phyloP scores from a whole-genome alignment of 1,140 invertebrate species.

The Leptonema lineaticorne region DNA sequence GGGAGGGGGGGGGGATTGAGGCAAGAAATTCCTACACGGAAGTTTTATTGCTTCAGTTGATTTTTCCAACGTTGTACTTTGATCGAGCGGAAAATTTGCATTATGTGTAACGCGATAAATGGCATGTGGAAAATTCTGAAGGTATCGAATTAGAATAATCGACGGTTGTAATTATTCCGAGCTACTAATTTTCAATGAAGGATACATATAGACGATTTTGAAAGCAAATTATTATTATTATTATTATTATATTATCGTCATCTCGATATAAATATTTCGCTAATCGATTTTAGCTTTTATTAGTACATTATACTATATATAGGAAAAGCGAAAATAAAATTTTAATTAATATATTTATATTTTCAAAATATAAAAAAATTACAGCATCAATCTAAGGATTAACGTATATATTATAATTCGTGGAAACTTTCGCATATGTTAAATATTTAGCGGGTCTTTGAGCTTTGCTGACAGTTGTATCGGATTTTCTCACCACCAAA shows the following conservation, averaged over 20 bases:
- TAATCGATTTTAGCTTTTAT: not conserved
- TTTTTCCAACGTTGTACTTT: constrained; percentile 24
- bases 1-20: too few species aligned
- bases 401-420: too few species aligned
- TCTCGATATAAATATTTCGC: too few species aligned
- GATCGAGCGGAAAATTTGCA: constrained; percentile 24
- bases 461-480: constrained; percentile 25
- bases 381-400: too few species aligned
- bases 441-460: constrained; percentile 24
- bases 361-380: too few species aligned
- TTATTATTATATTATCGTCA: too few species aligned
- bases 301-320: not conserved
- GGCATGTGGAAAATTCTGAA: too few species aligned
- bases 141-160: too few species aligned
- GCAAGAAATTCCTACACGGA: constrained; percentile 22
- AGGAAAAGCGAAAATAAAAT: not conserved
- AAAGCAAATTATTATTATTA: too few species aligned
- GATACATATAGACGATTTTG: too few species aligned
- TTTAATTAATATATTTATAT: too few species aligned
- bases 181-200: not conserved
- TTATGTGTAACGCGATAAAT: not conserved
- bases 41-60: constrained; percentile 25
- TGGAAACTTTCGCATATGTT: not conserved
- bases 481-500: constrained; percentile 20
- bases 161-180: too few species aligned